Evolutionary conservation across 2,113 vertebrate genomes (phyloP), one percentile per base, ranked within the genome.

Genomic region (Picathartes gymnocephalus): DNA sequence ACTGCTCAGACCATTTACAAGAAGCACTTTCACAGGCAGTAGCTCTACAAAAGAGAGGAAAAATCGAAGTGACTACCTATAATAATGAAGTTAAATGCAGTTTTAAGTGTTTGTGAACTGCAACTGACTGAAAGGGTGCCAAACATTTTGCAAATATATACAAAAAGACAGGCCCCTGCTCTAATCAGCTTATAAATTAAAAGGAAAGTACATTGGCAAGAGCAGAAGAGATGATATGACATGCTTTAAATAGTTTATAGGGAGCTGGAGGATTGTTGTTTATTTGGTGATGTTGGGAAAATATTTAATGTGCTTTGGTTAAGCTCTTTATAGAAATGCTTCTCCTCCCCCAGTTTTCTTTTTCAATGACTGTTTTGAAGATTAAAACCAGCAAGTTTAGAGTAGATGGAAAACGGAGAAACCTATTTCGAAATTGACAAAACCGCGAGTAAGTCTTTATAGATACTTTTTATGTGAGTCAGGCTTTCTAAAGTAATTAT

Each of bases 261-360:
- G 94, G 95, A 96, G 90, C 93, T 94, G 65, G 95, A 96, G 95
- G 81, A 95, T 96, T 95, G 93, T 71, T 96, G 94, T 96, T 96
- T 97, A 95, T 97, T 96, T 96, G 94, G 95, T 93, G 94, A 96
- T 94, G 96, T 96, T 97, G 96, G 96, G 95, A 96, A 96, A 96
- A 97, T 97, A 96, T 92, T 96, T 96, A 92, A 82, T 95, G 86
- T 95, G 94, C 83, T 93, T 96, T 92, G 86, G 86, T 93, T 82
- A 92, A 92, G 92, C 92, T 91, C 95, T 92, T 93, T 92, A 95
- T 95, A 88, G 96, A 93, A 88, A 92, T 83, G 70, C 42, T 87
- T 92, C 90, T 96, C 95, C 87, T 94, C 93, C 93, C 76, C 84
- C 94, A 23, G 79, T 79, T 64, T 72, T 84, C 53, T 83, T 94